Conservation (phyloP, 1,140 invertebrate species). For the Trichoplusia ni region DNA sequence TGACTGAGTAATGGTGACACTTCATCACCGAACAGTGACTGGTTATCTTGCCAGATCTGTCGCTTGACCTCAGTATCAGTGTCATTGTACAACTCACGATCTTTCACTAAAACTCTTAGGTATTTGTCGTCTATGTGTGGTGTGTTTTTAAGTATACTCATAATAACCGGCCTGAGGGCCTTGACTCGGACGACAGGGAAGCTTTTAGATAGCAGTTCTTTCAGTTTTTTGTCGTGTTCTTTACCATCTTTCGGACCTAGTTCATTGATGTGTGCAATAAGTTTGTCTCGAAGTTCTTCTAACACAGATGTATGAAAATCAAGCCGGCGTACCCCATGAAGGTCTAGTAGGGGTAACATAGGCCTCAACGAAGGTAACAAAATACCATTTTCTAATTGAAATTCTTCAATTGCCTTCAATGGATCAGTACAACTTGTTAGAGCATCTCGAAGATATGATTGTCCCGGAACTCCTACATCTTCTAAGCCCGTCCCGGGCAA, state of each 20-base stretch:
- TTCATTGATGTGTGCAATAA: constrained; percentile 94
- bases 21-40: constrained; percentile 98
- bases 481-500: constrained; percentile 86
- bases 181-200: constrained; percentile 96
- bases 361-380: constrained; percentile 94
- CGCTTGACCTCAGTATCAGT: constrained; percentile 98
- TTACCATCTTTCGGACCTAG: constrained; percentile 89
- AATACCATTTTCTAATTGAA: constrained; percentile 98
- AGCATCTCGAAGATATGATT: constrained; percentile 93
- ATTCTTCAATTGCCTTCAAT: constrained; percentile 97
- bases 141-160: constrained; percentile 96
- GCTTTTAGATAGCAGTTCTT: constrained; percentile 95
- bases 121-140: constrained; percentile 95
- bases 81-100: constrained; percentile 96
- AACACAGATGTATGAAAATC: constrained; percentile 98
- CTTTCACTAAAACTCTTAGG: constrained; percentile 91
- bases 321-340: constrained; percentile 94
- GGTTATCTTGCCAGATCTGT: constrained; percentile 99
- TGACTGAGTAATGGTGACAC: constrained; percentile 96
- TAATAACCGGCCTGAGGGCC: constrained; percentile 96
- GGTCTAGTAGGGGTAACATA: constrained; percentile 96
- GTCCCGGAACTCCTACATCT: constrained; percentile 95
- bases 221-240: constrained; percentile 93
- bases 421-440: constrained; percentile 98
- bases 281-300: constrained; percentile 95